Percentiles rank a stretch among this genome's conserved stretches.
phyloP scores from a whole-genome alignment of 2,888 invertebrate genomes.

The Apeira syringaria region DNA sequence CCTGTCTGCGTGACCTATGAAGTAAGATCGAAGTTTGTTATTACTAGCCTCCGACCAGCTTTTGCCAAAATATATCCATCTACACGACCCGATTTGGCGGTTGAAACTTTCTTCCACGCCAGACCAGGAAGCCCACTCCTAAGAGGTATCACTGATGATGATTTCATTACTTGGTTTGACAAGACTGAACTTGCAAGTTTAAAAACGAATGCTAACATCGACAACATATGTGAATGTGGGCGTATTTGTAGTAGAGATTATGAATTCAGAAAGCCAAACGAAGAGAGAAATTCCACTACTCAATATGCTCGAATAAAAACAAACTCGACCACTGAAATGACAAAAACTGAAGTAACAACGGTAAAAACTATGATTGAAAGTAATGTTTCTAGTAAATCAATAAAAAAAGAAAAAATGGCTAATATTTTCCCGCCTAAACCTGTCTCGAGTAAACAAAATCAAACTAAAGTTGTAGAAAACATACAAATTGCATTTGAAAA shows the following conservation, averaged over 20 bases:
- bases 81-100: slow-evolving; percentile 84
- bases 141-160: slow-evolving; percentile 85
- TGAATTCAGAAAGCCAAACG: slow-evolving; percentile 59
- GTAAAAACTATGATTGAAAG: slow-evolving; percentile 14
- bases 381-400: slow-evolving; percentile 18
- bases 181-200: slow-evolving; percentile 79
- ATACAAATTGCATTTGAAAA: background rate
- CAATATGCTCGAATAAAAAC: slow-evolving; percentile 16
- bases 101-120: slow-evolving; percentile 86
- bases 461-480: background rate
- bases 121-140: slow-evolving; percentile 83
- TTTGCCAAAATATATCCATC: slow-evolving; percentile 86
- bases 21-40: slow-evolving; percentile 83
- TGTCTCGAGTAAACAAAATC: slow-evolving; percentile 13
- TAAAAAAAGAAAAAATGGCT: too few species aligned
- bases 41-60: slow-evolving; percentile 85
- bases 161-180: slow-evolving; percentile 87
- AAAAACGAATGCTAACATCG: slow-evolving; percentile 69
- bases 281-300: slow-evolving; percentile 27
- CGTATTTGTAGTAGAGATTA: slow-evolving; percentile 74
- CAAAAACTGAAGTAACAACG: slow-evolving; percentile 12
- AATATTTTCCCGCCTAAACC: slow-evolving; percentile 10
- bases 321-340: slow-evolving; percentile 17
- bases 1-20: slow-evolving; percentile 86
- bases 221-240: slow-evolving; percentile 81